Conservation (phyloP, 2,888 invertebrate species). For the Tipula lateralis region DNA sequence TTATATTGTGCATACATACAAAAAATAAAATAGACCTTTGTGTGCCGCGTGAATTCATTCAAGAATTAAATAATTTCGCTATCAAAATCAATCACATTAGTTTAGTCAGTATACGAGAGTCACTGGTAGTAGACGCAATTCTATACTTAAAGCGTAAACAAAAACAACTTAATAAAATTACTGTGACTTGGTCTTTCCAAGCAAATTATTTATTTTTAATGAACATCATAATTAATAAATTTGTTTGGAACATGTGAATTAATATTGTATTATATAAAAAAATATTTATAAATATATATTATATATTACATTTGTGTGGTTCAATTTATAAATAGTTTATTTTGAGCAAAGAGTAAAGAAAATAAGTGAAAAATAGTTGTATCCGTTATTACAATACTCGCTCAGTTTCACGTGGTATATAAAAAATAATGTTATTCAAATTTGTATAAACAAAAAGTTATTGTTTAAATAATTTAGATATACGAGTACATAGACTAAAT, state of each 20-base stretch:
- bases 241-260: background rate
- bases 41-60: background rate
- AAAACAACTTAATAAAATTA: background rate
- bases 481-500: background rate
- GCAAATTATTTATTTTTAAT: background rate
- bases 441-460: slow-evolving; percentile 9
- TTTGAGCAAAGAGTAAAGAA: background rate
- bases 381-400: background rate
- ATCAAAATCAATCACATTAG: background rate
- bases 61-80: background rate
- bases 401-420: background rate
- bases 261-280: background rate
- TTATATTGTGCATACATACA: background rate
- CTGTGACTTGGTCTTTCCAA: background rate
- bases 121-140: background rate
- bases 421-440: background rate
- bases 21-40: background rate
- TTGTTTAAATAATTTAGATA: background rate
- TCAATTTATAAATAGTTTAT: background rate
- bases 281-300: too few relatives aligned
- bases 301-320: background rate
- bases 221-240: background rate
- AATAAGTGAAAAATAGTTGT: background rate
- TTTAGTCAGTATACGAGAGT: background rate
- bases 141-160: background rate